Evolutionary conservation across 2,888 invertebrate genomes (phyloP).

Genomic region (Anthophora plumipes): DNA sequence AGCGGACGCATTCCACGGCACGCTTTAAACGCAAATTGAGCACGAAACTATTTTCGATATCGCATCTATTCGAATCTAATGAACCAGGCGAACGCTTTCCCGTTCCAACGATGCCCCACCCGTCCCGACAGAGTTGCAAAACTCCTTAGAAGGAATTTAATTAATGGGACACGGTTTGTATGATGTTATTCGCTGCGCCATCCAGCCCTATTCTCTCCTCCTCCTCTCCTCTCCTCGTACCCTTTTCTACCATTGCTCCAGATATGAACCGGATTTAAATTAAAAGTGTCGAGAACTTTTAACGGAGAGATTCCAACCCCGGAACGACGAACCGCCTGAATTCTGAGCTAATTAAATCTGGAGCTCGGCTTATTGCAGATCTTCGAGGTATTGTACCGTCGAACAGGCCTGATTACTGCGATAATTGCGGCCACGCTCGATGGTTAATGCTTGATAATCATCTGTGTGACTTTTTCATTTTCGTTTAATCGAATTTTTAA

Average conservation of each 20-base stretch:
- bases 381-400: conserved; percentile 53
- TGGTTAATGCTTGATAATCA: conserved; percentile 30
- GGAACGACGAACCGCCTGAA: conserved; percentile 58
- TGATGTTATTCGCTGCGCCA: conserved; percentile 76
- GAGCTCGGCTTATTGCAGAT: conserved; percentile 53
- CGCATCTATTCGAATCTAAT: conserved; percentile 73
- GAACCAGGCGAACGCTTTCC: conserved; percentile 74
- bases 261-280: conserved; percentile 81
- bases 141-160: conserved; percentile 80
- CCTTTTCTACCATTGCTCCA: conserved; percentile 55
- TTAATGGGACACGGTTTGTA: conserved; percentile 80
- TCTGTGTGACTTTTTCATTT: conserved; percentile 24
- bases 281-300: conserved; percentile 80
- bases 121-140: conserved; percentile 63
- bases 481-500: background rate
- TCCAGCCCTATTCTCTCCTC: conserved; percentile 34
- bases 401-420: conserved; percentile 33
- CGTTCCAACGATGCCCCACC: conserved; percentile 66
- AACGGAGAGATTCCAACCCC: conserved; percentile 71
- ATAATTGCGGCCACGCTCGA: conserved; percentile 31
- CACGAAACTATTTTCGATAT: conserved; percentile 78
- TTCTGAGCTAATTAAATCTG: conserved; percentile 78
- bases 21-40: conserved; percentile 73
- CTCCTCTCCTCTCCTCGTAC: conserved; percentile 1
- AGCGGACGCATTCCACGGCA: conserved; percentile 60